These are phyloP conservation scores for Eupithecia inturbata DNA, from an alignment of 2,888 invertebrate genomes.

Conservation along the genomic window DNA sequence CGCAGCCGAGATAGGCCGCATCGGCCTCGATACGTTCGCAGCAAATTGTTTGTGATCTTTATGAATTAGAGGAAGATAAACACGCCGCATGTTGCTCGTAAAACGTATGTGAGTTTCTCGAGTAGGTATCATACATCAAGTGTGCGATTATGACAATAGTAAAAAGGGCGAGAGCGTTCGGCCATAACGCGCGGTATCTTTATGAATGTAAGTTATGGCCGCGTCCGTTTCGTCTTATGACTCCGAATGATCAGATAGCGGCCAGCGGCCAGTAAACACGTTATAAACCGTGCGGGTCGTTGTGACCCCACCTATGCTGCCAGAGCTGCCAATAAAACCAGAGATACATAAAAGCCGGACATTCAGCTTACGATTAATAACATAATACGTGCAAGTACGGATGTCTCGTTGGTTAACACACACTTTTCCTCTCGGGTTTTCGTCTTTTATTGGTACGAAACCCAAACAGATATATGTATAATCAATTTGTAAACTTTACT, in stretches of 20 bases:
- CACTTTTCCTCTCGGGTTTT: not conserved
- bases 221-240: conserved; percentile 53
- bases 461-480: no score
- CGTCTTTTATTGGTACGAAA: not conserved
- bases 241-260: conserved; percentile 63
- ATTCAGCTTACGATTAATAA: not conserved
- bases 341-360: conserved; percentile 13
- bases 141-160: conserved; percentile 43
- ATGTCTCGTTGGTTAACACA: not conserved
- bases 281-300: conserved; percentile 58
- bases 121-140: conserved; percentile 24
- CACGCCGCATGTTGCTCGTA: conserved; percentile 10
- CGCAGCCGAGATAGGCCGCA: conserved; percentile 8
- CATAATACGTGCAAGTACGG: not conserved
- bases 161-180: conserved; percentile 37
- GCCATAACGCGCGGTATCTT: conserved; percentile 43
- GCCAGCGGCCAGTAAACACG: conserved; percentile 68
- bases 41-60: not conserved
- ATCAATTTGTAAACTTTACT: no score
- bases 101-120: conserved; percentile 22
- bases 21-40: not conserved
- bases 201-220: conserved; percentile 50
- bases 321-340: conserved; percentile 11
- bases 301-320: conserved; percentile 42
- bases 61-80: not conserved